Base-by-base conservation (phyloP, 2,888 invertebrate species). In the Eupeodes luniger region DNA sequence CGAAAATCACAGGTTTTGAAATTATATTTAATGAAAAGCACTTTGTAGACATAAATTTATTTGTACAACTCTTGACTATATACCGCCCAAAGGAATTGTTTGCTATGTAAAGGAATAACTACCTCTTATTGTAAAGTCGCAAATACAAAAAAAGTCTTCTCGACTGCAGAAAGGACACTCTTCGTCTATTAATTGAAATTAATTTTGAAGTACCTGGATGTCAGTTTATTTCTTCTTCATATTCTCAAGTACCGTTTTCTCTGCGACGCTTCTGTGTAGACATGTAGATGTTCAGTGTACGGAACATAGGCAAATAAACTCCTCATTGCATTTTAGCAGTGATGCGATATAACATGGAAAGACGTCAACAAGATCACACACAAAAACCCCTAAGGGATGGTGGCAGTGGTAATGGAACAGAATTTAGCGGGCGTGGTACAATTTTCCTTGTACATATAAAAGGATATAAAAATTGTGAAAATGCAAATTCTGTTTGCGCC, bases 401-500 rank as follows among this genome's bases (percentile, higher is more conserved):
- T 27, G 59, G 16, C 4, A 11, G 5, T 70, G 36, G 44, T 66
- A 66, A 74, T 77, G 74, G 77, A 69, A 78, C 44, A 74, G n/a
- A 64, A 80, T 77, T 64, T 69, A 80, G 47, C 47, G 44, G 74
- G 81, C 77, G 62, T 77, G 19, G 59, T 64, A 69, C 7, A 36
- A 69, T 59, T 59, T 59, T 55, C 16, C 51, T 49, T 51, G 66
- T 67, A 27, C 11, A 57, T 57, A 11, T 11, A 47, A 11, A 47
- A 7, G 9, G 6, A 40, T 40, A 57, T 66, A 66, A 66, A 66
- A 66, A 84, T 81, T 85, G 40, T 75, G 16, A 64, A 27, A 88
- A 88, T 88, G 88, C 88, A 88, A 88, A 88, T 88, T 81, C 75
- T 81, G 69, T 78, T 81, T 81, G 78, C 75, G 77, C 88, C 85